These are phyloP conservation scores for Eufriesea mexicana DNA, from an alignment of 1,140 invertebrate genomes.

Conservation along the genomic window DNA sequence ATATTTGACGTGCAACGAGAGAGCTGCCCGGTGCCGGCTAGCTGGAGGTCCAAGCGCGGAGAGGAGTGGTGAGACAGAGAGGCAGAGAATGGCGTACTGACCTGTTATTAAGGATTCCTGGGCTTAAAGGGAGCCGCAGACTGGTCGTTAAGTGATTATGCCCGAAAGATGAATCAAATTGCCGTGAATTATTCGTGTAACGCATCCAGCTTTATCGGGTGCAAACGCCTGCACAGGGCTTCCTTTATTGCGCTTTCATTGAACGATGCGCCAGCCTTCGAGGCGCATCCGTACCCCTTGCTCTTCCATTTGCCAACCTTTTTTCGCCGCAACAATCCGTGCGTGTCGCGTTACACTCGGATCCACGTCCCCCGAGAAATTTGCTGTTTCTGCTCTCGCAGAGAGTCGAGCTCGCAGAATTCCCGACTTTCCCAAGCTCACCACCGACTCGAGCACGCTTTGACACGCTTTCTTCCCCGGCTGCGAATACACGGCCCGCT, in stretches of 20 bases:
- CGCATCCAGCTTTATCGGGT: constrained; percentile 11
- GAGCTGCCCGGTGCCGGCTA: background rate
- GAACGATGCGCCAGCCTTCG: background rate
- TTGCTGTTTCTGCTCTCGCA: background rate
- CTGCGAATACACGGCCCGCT: constrained; percentile 76
- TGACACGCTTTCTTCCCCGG: constrained; percentile 56
- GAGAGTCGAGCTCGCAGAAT: background rate
- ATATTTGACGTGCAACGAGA: constrained; percentile 54
- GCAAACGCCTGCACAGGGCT: background rate
- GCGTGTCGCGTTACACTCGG: too few species aligned
- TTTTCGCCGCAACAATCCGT: too few species aligned
- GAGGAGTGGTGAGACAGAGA: too few species aligned
- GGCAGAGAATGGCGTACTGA: too few species aligned
- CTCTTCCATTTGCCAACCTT: background rate
- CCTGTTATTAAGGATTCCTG: constrained; percentile 52
- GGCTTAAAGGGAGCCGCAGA: constrained; percentile 43
- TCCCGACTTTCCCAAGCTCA: constrained; percentile 62
- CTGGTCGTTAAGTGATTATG: constrained; percentile 57
- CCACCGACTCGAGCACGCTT: constrained; percentile 51
- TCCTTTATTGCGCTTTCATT: background rate
- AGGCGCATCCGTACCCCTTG: background rate
- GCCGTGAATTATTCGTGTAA: constrained; percentile 27
- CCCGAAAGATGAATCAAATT: constrained; percentile 47
- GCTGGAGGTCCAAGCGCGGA: too few species aligned
- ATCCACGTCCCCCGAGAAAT: background rate